These are phyloP conservation scores for Etia nguti DNA, from an alignment of 2,113 vertebrate species.

Conservation along the genomic window DNA sequence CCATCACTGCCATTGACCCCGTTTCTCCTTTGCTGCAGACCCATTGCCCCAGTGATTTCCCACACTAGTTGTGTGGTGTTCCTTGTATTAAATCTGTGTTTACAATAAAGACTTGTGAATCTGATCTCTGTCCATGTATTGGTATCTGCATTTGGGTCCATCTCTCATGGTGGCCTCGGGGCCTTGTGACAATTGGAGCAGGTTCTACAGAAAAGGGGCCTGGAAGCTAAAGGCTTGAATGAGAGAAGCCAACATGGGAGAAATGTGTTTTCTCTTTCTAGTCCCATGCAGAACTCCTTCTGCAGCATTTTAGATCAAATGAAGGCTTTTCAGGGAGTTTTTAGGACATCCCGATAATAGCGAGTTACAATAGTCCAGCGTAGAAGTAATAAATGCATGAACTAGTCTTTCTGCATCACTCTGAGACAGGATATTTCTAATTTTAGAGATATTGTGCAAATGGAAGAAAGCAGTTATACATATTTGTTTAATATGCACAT, in stretches of 20 bases:
- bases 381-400: too few species aligned
- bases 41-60: background rate
- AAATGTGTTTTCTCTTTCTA: too few species aligned
- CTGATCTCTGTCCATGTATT: background rate
- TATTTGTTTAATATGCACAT: too few species aligned
- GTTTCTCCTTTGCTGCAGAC: background rate
- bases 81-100: background rate
- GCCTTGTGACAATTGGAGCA: background rate
- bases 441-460: too few species aligned
- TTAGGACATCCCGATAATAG: too few species aligned
- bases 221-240: background rate
- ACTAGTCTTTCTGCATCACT: too few species aligned
- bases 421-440: too few species aligned
- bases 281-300: too few species aligned
- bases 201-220: background rate
- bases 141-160: background rate
- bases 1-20: background rate
- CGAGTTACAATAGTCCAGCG: too few species aligned
- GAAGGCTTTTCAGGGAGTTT: too few species aligned
- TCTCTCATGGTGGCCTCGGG: background rate
- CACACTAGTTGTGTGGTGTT: background rate
- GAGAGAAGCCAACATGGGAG: background rate
- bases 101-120: background rate
- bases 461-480: too few species aligned
- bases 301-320: too few species aligned